These are phyloP conservation scores for Sabatieria punctata DNA, from an alignment of 2,888 invertebrate species.

Conservation along the genomic window DNA sequence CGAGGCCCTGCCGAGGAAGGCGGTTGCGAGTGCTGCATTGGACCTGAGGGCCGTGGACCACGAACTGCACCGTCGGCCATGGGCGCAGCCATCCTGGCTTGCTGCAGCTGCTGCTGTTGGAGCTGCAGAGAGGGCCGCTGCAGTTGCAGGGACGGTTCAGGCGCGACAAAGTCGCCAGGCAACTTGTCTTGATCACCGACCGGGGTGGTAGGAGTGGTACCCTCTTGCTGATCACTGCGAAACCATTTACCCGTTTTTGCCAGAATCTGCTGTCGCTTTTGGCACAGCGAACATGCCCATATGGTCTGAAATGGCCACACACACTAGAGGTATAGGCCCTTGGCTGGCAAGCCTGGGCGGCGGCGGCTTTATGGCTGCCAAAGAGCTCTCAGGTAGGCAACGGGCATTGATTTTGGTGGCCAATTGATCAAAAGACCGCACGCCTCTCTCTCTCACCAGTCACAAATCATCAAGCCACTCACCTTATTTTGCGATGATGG, in stretches of 20 bases:
- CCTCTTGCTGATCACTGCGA: conserved; percentile 37
- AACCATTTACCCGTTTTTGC: conserved; percentile 99
- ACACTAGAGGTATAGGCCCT: too few relatives aligned
- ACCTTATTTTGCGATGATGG: too few relatives aligned
- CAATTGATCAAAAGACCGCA: too few relatives aligned
- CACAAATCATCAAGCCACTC: conserved; percentile 23
- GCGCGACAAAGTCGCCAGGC: too few relatives aligned
- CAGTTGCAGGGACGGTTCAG: background rate
- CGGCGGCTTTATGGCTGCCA: too few relatives aligned
- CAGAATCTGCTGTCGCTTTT: conserved; percentile 92
- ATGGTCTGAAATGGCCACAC: conserved; percentile 82
- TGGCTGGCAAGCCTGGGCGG: too few relatives aligned
- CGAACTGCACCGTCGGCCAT: background rate
- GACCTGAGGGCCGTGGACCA: background rate
- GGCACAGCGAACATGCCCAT: conserved; percentile 96
- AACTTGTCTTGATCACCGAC: too few relatives aligned
- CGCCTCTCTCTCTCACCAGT: background rate
- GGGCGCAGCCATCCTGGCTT: background rate
- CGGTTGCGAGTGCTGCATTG: too few relatives aligned
- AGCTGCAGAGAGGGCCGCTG: background rate
- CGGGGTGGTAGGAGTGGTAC: conserved; percentile 1
- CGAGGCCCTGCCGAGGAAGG: too few relatives aligned
- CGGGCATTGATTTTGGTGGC: too few relatives aligned
- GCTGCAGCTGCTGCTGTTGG: conserved; percentile 1
- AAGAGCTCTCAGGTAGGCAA: too few relatives aligned